phyloP scores from a whole-genome alignment of 2,888 invertebrate species.

The Calliphora vomitoria region DNA sequence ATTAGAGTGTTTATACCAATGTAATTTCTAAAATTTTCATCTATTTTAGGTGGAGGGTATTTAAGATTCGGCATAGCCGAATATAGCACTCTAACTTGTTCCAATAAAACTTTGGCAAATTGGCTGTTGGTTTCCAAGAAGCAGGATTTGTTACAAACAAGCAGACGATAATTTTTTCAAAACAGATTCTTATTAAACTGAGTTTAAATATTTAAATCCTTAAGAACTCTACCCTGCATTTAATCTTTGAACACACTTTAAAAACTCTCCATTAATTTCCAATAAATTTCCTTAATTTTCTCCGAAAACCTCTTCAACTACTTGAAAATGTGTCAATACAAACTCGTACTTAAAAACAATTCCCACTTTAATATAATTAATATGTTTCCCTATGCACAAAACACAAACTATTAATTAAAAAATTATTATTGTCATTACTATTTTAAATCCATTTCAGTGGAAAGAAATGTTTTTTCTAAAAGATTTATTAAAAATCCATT shows the following conservation, averaged over 20 bases:
- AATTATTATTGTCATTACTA: conserved; percentile 19
- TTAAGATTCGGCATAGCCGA: too few species aligned
- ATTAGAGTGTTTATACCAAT: too few species aligned
- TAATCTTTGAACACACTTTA: neutral
- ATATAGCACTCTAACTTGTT: too few species aligned
- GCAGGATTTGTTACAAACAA: too few species aligned
- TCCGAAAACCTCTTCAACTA: neutral
- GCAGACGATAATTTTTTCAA: too few species aligned
- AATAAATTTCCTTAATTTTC: neutral
- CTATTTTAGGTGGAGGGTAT: too few species aligned
- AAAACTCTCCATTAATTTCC: neutral
- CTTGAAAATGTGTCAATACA: conserved; percentile 49
- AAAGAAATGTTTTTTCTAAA: conserved; percentile 45
- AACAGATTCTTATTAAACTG: too few species aligned
- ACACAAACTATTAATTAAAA: conserved; percentile 1
- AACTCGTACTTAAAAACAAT: neutral
- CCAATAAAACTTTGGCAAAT: too few species aligned
- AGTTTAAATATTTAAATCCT: too few species aligned
- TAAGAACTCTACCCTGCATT: too few species aligned
- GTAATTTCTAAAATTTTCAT: too few species aligned
- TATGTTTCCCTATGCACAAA: neutral
- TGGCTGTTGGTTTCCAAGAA: too few species aligned
- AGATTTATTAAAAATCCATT: conserved; percentile 64
- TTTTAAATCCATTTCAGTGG: conserved; percentile 38
- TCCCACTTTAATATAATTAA: neutral